Percentiles rank a stretch among this genome's conserved stretches.
Evolutionary conservation across 1,140 invertebrate species (phyloP).

Genomic region (Zeugodacus cucurbitae): DNA sequence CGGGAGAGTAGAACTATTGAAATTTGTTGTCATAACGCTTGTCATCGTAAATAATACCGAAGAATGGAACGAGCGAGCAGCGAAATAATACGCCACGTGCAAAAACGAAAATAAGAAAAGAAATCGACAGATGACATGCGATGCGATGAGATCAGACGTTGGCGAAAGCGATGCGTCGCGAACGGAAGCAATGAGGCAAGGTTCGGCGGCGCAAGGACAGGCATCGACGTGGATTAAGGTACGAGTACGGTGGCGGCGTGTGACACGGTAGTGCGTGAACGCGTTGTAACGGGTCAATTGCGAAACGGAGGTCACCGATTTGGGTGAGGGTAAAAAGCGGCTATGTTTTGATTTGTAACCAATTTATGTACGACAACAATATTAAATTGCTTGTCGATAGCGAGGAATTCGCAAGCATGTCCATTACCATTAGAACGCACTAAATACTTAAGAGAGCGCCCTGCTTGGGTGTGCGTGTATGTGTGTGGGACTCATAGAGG

Average conservation of each 20-base stretch:
- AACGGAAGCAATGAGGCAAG: background rate
- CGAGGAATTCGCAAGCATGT: background rate
- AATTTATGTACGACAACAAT: background rate
- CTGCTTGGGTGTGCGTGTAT: background rate
- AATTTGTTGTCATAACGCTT: slow-evolving; percentile 31
- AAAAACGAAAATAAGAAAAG: background rate
- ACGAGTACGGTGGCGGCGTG: background rate
- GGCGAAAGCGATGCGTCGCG: background rate
- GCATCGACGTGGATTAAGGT: background rate
- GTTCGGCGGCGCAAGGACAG: background rate
- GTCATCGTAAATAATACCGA: slow-evolving; percentile 32
- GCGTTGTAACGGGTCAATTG: background rate
- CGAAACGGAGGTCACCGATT: background rate
- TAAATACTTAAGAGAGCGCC: background rate
- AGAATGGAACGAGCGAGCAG: background rate
- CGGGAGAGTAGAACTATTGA: background rate
- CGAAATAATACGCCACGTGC: background rate
- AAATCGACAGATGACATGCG: background rate
- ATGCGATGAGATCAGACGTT: background rate
- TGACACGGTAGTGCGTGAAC: background rate
- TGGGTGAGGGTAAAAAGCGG: background rate
- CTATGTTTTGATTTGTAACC: slow-evolving; percentile 21
- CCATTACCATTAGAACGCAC: background rate
- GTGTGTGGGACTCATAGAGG: background rate
- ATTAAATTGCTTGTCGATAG: background rate